Base-by-base conservation (phyloP, 2,888 invertebrate species). In the Eristalinus sepulchralis region DNA sequence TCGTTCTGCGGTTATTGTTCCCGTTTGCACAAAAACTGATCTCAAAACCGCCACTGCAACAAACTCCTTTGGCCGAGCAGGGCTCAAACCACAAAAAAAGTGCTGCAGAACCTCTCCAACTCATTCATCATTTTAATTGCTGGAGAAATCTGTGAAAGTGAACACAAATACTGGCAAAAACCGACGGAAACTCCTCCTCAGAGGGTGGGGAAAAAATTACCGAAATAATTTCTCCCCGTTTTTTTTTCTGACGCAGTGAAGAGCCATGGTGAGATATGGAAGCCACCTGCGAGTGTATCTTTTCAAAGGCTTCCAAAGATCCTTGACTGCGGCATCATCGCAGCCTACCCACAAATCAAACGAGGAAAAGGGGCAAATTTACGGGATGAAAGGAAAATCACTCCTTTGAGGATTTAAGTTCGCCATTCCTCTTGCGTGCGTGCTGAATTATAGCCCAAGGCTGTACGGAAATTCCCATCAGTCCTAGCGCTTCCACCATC, bases 121-220 rank as follows among this genome's bases (percentile, higher is more conserved):
- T 66, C 78, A 86, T 86, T 86, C 83, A 86, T 86, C 86, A 86
- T 83, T 75, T 86, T 86, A 86, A 86, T 86, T 86, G 86, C 86
- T 31, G 34, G 10, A 78, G 66, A 78, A 83, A 66, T 83, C 57
- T 67, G 75, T 27, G 75, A 79, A 85, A 60, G 59, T 72, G 59
- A 81, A 59, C 81, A 80, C 81, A 85, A 77, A 77, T 68, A 68
- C 80, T 67, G 62, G 10, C 31, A 47, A 64, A 47, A 60, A 57
- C 66, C 68, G 72, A 62, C 22, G 4, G 55, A 55, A 57, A 62
- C 47, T 76, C 67, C 60, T 36, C 55, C 75, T 70, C 73, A 81
- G 66, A 64, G 31, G n/a, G 6, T 70, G 36, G 59, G 39, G 20
- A 66, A 66, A 64, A 47, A 17, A 47, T 17, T 60, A 66, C 36